Base-by-base conservation (phyloP, 2,888 invertebrate genomes). In the Cybosia mesomella region DNA sequence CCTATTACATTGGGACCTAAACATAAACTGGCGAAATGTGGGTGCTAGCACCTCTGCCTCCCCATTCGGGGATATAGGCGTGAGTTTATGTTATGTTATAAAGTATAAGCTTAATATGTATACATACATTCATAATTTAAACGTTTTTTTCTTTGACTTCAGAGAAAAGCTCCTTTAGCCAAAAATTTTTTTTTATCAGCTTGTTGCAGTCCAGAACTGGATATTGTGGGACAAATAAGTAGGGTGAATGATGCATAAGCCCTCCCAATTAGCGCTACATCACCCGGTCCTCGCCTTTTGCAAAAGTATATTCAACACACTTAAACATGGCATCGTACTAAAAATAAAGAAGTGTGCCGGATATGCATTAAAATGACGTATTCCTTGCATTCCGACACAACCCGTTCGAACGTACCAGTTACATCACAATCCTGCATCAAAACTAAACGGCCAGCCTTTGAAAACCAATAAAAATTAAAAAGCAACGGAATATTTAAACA, bases 331-430 rank as follows among this genome's bases (percentile, higher is more conserved):
- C 49, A 18, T 66, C 22, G 58, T 65, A 24, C 36, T 66, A 67
- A 70, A 71, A 69, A 64, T 70, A 72, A 68, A 64, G 18, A 71
- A 60, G 58, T 66, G 36, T 80, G 63, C 77, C 80, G 77, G 71
- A 79, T 69, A 34, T 77, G 67, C 71, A 68, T 68, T 67, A 53
- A 58, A 55, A 59, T 80, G 71, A 70, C 67, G 80, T 22, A 68
- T 67, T 68, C 49, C 66, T 69, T 67, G 67, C 73, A 77, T 71
- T 72, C 75, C 68, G 63, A 71, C 66, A 64, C 57, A 67, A 39
- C 21, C 21, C 57, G 53, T 11, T 43, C 7, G 36, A 54, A 54
- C 55, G 28, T 54, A 21, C 18, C 32, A 54, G 58, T 79, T 72
- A 78, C 68, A 71, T 74, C 67, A 77, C 39, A 67, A 68, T 58